Conservation (phyloP, 2,888 invertebrate genomes). For the Pseudeuparius sepicola region DNA sequence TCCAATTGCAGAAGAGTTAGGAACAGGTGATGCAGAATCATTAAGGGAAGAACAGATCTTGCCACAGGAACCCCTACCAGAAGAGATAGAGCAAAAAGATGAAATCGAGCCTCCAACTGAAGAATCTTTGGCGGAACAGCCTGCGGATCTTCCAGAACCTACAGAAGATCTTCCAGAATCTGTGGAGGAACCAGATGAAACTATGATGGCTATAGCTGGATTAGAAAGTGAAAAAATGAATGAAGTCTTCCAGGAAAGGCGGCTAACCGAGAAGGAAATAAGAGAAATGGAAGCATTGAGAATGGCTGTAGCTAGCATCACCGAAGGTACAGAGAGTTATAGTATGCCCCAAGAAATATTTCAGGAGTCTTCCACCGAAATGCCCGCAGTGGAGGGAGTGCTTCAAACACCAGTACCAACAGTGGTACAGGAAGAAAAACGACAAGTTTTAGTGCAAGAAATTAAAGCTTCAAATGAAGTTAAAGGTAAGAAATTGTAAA, state of each 20-base stretch:
- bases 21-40: not conserved
- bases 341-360: conserved; percentile 7
- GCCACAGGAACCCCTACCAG: conserved; percentile 1
- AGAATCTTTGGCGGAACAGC: no score
- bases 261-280: conserved; percentile 23
- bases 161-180: conserved; percentile 5
- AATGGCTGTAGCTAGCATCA: conserved; percentile 27
- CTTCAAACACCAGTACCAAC: no score
- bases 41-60: not conserved
- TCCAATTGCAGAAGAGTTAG: no score
- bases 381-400: conserved; percentile 5
- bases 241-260: conserved; percentile 14
- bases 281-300: conserved; percentile 26
- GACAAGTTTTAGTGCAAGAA: conserved; percentile 1
- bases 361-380: conserved; percentile 9
- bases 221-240: conserved; percentile 22
- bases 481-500: conserved; percentile 3
- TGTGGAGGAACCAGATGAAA: conserved; percentile 16
- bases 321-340: conserved; percentile 18
- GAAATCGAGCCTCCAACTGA: conserved; percentile 8
- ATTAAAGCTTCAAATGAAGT: conserved; percentile 3
- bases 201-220: conserved; percentile 24
- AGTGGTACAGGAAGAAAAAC: conserved; percentile 4
- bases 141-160: no score
- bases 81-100: conserved; percentile 1